Conservation (phyloP, 2,797 vertebrate genomes). For the Chrysocyon brachyurus region DNA sequence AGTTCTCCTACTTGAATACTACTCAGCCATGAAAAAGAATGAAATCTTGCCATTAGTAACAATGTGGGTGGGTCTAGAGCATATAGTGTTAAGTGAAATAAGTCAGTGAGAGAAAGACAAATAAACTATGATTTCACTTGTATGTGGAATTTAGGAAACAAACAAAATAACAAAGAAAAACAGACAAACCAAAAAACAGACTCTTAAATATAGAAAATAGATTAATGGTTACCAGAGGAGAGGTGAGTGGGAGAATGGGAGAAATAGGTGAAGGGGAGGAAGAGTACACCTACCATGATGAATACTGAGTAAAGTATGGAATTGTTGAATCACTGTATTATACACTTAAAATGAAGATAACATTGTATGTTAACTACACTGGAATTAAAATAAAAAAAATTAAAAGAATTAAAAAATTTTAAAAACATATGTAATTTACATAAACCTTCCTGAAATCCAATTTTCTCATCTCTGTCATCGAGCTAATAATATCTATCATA, state of each 20-base stretch:
- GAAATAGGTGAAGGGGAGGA: neutral
- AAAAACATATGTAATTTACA: neutral
- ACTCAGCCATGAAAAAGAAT: neutral
- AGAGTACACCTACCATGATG: neutral
- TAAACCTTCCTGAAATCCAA: neutral
- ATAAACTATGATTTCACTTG: neutral
- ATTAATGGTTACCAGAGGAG: neutral
- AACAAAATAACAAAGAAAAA: neutral
- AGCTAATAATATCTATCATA: neutral
- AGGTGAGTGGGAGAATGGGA: neutral
- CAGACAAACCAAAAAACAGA: neutral
- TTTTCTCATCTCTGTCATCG: neutral
- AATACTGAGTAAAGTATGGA: neutral
- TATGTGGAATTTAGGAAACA: neutral
- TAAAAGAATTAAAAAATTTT: neutral
- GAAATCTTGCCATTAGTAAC: neutral
- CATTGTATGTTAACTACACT: neutral
- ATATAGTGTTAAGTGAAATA: neutral
- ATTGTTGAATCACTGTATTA: neutral
- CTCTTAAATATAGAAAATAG: neutral
- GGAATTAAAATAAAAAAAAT: neutral
- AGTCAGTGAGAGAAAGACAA: neutral
- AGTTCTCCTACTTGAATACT: neutral
- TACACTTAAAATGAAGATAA: neutral
- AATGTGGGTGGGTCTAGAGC: neutral